These are phyloP conservation scores for Cecropterus lyciades DNA, from an alignment of 1,140 invertebrate genomes.

Conservation along the genomic window DNA sequence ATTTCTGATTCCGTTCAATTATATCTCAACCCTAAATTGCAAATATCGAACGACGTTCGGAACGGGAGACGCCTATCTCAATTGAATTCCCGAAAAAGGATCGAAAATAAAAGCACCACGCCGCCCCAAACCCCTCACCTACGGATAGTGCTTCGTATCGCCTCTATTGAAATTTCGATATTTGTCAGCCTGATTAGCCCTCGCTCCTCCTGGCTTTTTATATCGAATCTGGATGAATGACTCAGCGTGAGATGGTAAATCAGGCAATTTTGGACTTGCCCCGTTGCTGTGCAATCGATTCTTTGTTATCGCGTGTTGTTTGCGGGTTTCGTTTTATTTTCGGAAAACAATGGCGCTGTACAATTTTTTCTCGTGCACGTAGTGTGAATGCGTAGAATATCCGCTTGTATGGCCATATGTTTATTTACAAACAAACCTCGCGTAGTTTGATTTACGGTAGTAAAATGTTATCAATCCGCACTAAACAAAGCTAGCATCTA, in stretches of 20 bases:
- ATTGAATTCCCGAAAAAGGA: constrained; percentile 65
- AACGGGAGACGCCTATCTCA: constrained; percentile 64
- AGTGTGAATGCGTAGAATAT: constrained; percentile 5
- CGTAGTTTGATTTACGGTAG: neutral
- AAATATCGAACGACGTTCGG: constrained; percentile 62
- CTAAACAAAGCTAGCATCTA: neutral
- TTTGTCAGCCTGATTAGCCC: constrained; percentile 77
- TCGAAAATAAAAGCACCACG: constrained; percentile 60
- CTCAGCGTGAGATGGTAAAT: constrained; percentile 61
- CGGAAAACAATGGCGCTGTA: constrained; percentile 62
- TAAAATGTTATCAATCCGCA: neutral
- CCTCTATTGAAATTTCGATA: constrained; percentile 72
- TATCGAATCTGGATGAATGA: constrained; percentile 59
- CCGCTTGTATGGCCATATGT: neutral
- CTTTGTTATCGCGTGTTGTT: constrained; percentile 39
- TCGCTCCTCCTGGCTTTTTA: constrained; percentile 48
- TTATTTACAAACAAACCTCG: neutral
- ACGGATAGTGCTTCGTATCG: constrained; percentile 55
- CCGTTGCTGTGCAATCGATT: constrained; percentile 40
- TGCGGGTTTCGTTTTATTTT: constrained; percentile 54
- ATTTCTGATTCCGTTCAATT: neutral
- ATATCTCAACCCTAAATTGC: constrained; percentile 58
- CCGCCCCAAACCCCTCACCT: constrained; percentile 50
- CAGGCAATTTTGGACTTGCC: constrained; percentile 46
- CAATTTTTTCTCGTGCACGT: constrained; percentile 29